These are phyloP conservation scores for Gibbula magus DNA, from an alignment of 2,888 invertebrate genomes.

Conservation along the genomic window DNA sequence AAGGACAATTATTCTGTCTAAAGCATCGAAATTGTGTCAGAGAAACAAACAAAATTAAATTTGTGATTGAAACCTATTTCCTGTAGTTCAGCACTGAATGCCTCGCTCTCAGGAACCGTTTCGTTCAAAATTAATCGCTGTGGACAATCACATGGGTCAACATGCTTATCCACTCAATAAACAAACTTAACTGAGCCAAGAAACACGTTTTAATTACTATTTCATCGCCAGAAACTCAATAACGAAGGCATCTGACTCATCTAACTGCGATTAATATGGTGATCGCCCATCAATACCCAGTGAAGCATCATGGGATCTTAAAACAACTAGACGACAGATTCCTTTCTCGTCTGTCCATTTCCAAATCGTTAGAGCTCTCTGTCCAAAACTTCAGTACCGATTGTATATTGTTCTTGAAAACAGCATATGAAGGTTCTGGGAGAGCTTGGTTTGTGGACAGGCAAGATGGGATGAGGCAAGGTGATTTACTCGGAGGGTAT, in stretches of 20 bases:
- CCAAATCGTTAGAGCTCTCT: not conserved
- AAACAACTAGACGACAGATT: constrained; percentile 18
- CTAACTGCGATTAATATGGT: constrained; percentile 6
- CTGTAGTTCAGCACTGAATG: no score
- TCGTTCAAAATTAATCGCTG: no score
- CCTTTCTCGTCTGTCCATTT: constrained; percentile 11
- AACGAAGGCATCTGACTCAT: constrained; percentile 5
- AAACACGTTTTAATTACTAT: constrained; percentile 20
- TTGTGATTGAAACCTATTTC: no score
- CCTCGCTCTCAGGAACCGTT: no score
- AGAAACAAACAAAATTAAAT: no score
- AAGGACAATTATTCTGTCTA: no score
- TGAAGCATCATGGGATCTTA: constrained; percentile 16
- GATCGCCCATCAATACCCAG: constrained; percentile 7
- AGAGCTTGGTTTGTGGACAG: not conserved
- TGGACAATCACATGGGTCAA: no score
- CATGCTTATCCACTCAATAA: not conserved
- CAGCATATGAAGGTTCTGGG: not conserved
- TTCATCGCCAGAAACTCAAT: not conserved
- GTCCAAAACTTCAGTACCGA: not conserved
- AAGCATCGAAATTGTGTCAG: no score
- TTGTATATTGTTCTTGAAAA: not conserved
- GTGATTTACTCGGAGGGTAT: not conserved
- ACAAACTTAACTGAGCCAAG: constrained; percentile 1
- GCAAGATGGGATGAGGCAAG: not conserved